Evolutionary conservation across 2,888 invertebrate species (phyloP), one percentile per base, ranked within the genome.

Genomic region (Penaeus monodon): DNA sequence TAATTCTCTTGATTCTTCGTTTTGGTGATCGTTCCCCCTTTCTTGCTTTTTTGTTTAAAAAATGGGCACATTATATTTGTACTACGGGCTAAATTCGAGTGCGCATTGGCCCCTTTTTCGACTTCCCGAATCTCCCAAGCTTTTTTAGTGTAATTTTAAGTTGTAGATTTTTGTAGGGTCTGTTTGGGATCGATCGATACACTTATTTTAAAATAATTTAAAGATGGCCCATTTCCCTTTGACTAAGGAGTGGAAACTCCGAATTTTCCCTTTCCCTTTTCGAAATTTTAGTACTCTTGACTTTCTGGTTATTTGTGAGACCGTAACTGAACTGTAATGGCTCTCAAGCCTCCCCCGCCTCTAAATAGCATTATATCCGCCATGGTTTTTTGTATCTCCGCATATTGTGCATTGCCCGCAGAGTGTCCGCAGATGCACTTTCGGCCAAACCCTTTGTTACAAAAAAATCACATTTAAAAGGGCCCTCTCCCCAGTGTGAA

Each of bases 371-470:
- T 88, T 86, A 89, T 77, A 89, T 84, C 44, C 88, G 74, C 76
- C 89, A 89, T n/a, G 89, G 89, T 89, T 27, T 86, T 87, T 64
- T 88, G 88, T 57, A 86, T 86, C 49, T 89, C 89, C 44, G 84
- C 78, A 88, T 88, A 76, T 89, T 86, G 80, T 89, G 89, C 89
- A 89, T 89, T 57, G 89, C 88, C 63, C 89, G 88, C 44, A 89
- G 80, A 65, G 89, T 38, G 89, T 89, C 24, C 86, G 83, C 33
- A 89, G 76, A 64, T 89, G 89, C 22, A 88, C 89, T 63, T 89
- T 89, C 81, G 88, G 89, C 17, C 88, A 81, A 89, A 89, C 29
- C 88, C 89, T 70, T 86, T 86, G 63, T 66, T 73, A 84, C 89
- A n/a, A n/a, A 89, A 44, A 84, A 74, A 33, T 89, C 85, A 82